Percentiles rank a stretch among this genome's conserved stretches.
Evolutionary conservation across 2,113 vertebrate species (phyloP).

Genomic region (Tretioscincus oriximinensis): DNA sequence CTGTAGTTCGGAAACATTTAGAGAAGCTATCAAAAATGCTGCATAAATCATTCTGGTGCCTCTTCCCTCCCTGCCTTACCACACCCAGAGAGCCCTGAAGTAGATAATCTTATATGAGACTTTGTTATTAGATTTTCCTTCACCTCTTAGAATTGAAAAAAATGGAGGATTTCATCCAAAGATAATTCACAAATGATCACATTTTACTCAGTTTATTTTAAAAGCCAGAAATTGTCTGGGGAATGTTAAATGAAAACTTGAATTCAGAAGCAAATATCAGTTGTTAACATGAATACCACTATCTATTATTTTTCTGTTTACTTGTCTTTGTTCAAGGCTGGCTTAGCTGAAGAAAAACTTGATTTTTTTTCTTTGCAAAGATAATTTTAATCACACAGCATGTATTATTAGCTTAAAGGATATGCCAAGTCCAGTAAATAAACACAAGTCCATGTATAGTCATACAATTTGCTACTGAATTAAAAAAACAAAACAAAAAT

Average conservation of each 20-base stretch:
- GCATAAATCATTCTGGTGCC: too few species aligned
- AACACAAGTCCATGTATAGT: not conserved
- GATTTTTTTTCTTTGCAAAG: not conserved
- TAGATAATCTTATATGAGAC: too few species aligned
- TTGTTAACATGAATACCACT: not conserved
- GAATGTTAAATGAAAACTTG: not conserved
- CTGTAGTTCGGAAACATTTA: too few species aligned
- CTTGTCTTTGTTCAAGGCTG: not conserved
- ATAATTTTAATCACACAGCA: not conserved
- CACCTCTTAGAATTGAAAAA: not conserved
- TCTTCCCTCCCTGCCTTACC: too few species aligned
- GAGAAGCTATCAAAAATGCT: too few species aligned
- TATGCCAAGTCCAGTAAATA: conserved; percentile 13
- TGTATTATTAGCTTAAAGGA: not conserved
- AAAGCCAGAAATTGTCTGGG: not conserved
- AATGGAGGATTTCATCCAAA: not conserved
- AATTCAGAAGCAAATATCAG: conserved; percentile 10
- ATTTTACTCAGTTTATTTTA: not conserved
- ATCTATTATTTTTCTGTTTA: not conserved
- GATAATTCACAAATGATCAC: not conserved
- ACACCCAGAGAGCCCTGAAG: too few species aligned
- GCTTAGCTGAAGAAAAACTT: not conserved
- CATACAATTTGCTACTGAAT: not conserved
- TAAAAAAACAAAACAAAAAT: not conserved
- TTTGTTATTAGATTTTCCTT: too few species aligned